Percentiles rank a stretch among this genome's conserved stretches.
These are phyloP conservation scores for Rugalucina vietnamica DNA, from an alignment of 2,888 invertebrate species.

Conservation along the genomic window DNA sequence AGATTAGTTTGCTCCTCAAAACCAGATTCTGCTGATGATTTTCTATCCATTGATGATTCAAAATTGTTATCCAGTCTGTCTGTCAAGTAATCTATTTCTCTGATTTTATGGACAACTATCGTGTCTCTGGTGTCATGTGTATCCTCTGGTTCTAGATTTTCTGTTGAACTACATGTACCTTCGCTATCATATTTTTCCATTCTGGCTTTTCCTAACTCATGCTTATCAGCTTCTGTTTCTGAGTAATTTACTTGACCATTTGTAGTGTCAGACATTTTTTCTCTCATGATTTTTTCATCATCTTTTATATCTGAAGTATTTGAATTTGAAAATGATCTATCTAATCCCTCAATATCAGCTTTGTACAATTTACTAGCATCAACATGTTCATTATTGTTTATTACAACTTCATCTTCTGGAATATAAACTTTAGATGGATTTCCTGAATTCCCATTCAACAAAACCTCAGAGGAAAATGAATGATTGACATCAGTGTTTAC, in stretches of 20 bases:
- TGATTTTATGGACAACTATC: background rate
- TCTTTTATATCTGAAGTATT: background rate
- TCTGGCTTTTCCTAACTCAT: background rate
- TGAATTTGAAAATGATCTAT: no score
- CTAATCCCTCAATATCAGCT: no score
- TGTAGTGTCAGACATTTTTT: background rate
- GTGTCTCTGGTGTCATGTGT: background rate
- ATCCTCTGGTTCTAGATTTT: background rate
- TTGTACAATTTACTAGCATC: no score
- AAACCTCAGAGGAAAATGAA: no score
- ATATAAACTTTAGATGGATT: no score
- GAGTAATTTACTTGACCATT: background rate
- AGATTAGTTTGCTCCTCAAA: slow-evolving; percentile 67
- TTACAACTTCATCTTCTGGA: no score
- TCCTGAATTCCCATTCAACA: no score
- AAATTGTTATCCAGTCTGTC: slow-evolving; percentile 22
- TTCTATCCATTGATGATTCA: slow-evolving; percentile 52
- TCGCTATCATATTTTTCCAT: background rate
- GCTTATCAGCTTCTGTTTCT: background rate
- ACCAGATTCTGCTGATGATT: slow-evolving; percentile 67
- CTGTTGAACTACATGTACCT: background rate
- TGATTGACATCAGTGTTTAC: no score
- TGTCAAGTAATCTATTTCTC: background rate
- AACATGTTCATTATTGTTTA: no score
- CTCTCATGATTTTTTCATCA: background rate